Evolutionary conservation across 2,113 vertebrate genomes (phyloP).

Genomic region (Gila orcuttii): DNA sequence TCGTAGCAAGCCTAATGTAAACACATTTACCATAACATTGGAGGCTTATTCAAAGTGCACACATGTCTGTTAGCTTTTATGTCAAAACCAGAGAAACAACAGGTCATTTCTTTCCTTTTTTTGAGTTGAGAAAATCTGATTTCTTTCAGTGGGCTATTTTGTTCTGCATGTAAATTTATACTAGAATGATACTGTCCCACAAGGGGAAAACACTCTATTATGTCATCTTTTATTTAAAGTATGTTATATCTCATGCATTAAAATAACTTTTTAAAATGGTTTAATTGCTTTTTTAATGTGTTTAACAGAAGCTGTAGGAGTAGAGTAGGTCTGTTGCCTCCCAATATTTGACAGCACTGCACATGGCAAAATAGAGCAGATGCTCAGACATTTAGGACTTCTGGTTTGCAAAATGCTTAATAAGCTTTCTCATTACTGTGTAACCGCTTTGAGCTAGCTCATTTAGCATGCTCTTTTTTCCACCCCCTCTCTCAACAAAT

Average conservation of each 20-base stretch:
- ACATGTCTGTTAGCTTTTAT: too few relatives aligned
- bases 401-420: constrained; percentile 39
- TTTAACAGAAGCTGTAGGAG: neutral
- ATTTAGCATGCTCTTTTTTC: constrained; percentile 15
- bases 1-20: neutral
- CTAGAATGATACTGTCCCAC: too few relatives aligned
- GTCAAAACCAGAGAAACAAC: too few relatives aligned
- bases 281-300: constrained; percentile 24
- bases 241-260: neutral
- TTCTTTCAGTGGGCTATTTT: too few relatives aligned
- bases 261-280: neutral
- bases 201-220: neutral
- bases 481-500: constrained; percentile 38
- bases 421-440: constrained; percentile 36
- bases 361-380: constrained; percentile 31
- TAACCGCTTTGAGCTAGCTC: constrained; percentile 38
- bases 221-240: neutral
- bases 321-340: neutral
- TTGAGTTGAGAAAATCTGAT: too few relatives aligned
- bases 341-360: neutral
- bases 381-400: constrained; percentile 26
- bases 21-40: neutral
- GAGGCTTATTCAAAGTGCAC: too few relatives aligned
- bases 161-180: too few relatives aligned
- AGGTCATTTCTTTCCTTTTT: too few relatives aligned